Evolutionary conservation across 2,888 invertebrate species (phyloP), one percentile per base, ranked within the genome.

Genomic region (Latrodectus elegans): DNA sequence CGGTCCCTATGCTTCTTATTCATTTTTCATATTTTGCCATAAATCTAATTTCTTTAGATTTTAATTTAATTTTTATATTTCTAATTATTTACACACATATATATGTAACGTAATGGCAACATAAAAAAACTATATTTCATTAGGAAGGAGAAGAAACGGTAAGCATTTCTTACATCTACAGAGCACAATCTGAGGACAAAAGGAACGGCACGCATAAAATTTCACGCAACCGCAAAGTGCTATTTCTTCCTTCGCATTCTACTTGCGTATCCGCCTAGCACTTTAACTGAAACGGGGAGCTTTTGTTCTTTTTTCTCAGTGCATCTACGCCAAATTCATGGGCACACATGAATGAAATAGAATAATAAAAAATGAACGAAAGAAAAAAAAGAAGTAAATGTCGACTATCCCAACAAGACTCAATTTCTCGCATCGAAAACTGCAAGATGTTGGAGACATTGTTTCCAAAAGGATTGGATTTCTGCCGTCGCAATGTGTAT

Each of bases 141-240:
- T 38, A 38, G 38, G 4, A 4, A 38, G 38, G 38, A 38, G 38
- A 38, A 38, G 38, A 38, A 38, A 38, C 38, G 38, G 38, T 38
- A 38, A 6, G 38, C 38, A 38, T 38, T 38, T 38, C 38, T 38
- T 38, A 38, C 38, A 38, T 38, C 6, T 6, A 6, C 38, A 38
- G 38, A 38, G 38, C 38, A 38, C 38, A 38, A 38, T 38, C 38
- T 38, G 38, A 38, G 38, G 38, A 38, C 38, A 38, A 60, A 60
- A 60, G n/a, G 60, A 60, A 55, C 12, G n/a, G 60, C 60, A 60
- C n/a, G 60, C 60, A 60, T 60, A 60, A 60, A 38, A 60, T 60
- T 60, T 60, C 60, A 60, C 60, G 60, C 60, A 12, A 38, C 38
- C 12, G n/a, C 12, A 60, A 60, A 60, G 60, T 6, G n/a, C 60